Evolutionary conservation across 2,797 vertebrate genomes (phyloP).

Genomic region (Takifugu rubripes): DNA sequence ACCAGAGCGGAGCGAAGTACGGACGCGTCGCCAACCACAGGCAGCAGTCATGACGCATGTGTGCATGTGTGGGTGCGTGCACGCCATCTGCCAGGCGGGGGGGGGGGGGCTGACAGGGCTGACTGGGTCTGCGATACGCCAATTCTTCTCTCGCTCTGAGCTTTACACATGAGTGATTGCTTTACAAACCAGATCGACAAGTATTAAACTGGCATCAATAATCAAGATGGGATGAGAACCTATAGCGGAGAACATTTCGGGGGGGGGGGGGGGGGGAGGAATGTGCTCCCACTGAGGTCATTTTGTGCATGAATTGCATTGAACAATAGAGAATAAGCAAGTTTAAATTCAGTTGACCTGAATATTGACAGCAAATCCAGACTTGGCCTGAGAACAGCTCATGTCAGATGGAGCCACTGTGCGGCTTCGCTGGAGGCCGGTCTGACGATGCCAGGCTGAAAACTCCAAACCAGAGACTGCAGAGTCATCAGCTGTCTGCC

Average conservation of each 20-base stretch:
- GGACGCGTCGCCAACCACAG: constrained; percentile 7
- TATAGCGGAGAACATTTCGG: background rate
- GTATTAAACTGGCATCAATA: no score
- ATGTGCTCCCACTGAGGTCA: constrained; percentile 35
- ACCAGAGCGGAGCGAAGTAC: constrained; percentile 18
- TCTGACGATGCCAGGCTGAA: background rate
- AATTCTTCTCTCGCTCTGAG: background rate
- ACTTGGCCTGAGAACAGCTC: constrained; percentile 57
- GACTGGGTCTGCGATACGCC: background rate
- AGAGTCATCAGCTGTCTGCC: no score
- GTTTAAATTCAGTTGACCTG: constrained; percentile 67
- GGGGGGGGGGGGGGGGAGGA: background rate
- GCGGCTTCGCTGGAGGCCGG: background rate
- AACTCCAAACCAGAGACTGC: no score
- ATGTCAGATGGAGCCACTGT: constrained; percentile 16
- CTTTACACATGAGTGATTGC: background rate
- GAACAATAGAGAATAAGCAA: constrained; percentile 57
- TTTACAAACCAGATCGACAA: no score
- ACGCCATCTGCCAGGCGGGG: constrained; percentile 22
- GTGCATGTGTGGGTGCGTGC: background rate
- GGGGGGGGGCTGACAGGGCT: constrained; percentile 1
- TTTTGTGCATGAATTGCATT: constrained; percentile 42
- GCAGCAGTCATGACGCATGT: background rate
- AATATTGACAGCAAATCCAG: constrained; percentile 62
- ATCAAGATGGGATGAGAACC: no score